Percentiles rank a stretch among this genome's conserved stretches.
These are phyloP conservation scores for Maconellicoccus hirsutus DNA, from an alignment of 1,140 invertebrate species.

Conservation along the genomic window DNA sequence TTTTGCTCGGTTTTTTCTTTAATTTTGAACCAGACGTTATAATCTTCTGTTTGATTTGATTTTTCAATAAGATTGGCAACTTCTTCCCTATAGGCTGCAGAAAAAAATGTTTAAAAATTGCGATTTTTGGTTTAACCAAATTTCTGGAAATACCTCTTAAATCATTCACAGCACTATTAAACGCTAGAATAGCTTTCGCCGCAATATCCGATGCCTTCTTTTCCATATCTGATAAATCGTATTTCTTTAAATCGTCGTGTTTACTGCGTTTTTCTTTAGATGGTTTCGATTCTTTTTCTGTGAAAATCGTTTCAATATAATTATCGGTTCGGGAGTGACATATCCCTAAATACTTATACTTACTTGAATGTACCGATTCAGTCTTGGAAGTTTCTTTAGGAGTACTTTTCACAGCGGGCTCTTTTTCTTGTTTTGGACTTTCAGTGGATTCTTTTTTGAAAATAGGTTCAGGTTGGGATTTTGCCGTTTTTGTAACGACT, in stretches of 20 bases:
- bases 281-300: not conserved
- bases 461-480: not conserved
- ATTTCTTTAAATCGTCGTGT: not conserved
- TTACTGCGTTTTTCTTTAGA: not conserved
- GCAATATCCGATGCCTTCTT: not conserved
- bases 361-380: not conserved
- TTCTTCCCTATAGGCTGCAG: constrained; percentile 4
- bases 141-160: not conserved
- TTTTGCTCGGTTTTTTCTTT: constrained; percentile 10
- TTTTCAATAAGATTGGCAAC: not conserved
- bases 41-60: not conserved
- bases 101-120: not conserved
- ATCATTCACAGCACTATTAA: constrained; percentile 2
- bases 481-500: not conserved
- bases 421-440: not conserved
- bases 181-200: not conserved
- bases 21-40: not conserved
- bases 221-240: not conserved
- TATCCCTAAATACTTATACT: not conserved
- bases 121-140: no score
- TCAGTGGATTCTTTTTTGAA: not conserved
- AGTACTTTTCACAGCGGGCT: not conserved
- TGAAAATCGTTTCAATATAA: no score
- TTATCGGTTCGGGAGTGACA: no score
- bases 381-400: not conserved